Base-by-base conservation (phyloP, 2,113 vertebrate species). In the Equus quagga region DNA sequence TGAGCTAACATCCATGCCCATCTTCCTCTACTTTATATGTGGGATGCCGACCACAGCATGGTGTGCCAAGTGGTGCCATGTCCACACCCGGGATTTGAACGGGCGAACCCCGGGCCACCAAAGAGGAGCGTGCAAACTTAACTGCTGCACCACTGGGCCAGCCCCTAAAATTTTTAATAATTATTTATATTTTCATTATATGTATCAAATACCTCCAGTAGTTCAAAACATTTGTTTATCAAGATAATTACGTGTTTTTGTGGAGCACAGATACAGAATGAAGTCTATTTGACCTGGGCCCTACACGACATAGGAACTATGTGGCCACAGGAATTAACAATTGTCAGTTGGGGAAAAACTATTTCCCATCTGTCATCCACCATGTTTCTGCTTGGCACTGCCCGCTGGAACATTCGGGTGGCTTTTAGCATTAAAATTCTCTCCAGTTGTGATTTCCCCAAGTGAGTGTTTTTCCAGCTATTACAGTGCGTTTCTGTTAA, bases 361-460 rank as follows among this genome's bases (percentile, higher is more conserved):
- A 94, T 95, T 96, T 94, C 60, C 97, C 95, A 96, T 95, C 97
- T 98, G 93, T 91, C 67, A 49, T 91, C 54, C 54, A 91, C 73
- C 24, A 1, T 70, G 54, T 72, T 91, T 91, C 51, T 84, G 13
- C 33, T 96, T 96, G 95, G 86, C 94, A 97, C 26, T 86, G 73
- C 90, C 82, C 76, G 28, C n/a, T 95, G 81, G 80, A 96, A 82
- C 81, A 89, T 62, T 89, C 73, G 17, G 70, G 15, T 80, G 78
- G 36, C 18, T 94, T 87, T 93, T 23, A 75, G 54, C 79, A 58
- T 95, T 86, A 95, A 93, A 96, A 93, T 96, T 83, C 23, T 86
- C 69, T 88, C 64, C 54, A 69, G 49, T 89, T 94, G n/a, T 67
- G 33, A 89, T 95, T 36, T 95, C 26, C 49, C 78, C 49, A 64